Base-by-base conservation (phyloP, 2,113 vertebrate species). In the Vanacampus margaritifer region DNA sequence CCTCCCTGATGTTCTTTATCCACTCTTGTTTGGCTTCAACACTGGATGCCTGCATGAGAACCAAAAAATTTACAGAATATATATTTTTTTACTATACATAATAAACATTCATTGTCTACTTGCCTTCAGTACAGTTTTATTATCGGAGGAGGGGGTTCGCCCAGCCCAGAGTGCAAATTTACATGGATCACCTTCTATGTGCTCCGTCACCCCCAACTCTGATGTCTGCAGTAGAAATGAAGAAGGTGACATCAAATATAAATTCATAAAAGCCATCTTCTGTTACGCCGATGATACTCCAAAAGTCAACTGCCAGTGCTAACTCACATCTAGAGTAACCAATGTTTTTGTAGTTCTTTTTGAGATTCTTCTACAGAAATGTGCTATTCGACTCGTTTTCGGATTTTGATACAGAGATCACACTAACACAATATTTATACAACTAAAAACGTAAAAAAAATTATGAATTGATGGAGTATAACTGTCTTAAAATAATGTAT, bases 81-180 rank as follows among this genome's bases (percentile, higher is more conserved):
- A 32, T 43, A 26, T 14, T 13, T 37, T 14, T 23, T 37, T 36
- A 65, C 21, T 12, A 51, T 1, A n/a, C 28, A n/a, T 48, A 6
- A 21, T n/a, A 5, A 3, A 4, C 2, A 51, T 65, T 28, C 4
- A 21, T 41, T 17, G 3, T 54, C 39, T 14, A 50, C 78, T 84
- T 80, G 96, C 97, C 91, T 98, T 98, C 24, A 99, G 91, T 60
- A 98, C 97, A 2, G 96, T 98, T 88, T 97, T 98, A 75, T 98
- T 98, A 83, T 99, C 97, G 45, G 97, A 99, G 61, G 96, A 98
- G 1, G 97, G 97, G 39, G 97, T 98, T 78, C 97, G 90, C 85
- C 97, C 97, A 54, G 95, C 94, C 97, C 97, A 99, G 81, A 99
- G 91, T 57, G 97, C 97, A 84, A 98, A 98, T 84, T 99, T 99